A percentile compares a stretch with the other conserved stretches of the same genome.
Evolutionary conservation across 1,140 invertebrate species (phyloP).

Genomic region (Drosophila nannoptera): DNA sequence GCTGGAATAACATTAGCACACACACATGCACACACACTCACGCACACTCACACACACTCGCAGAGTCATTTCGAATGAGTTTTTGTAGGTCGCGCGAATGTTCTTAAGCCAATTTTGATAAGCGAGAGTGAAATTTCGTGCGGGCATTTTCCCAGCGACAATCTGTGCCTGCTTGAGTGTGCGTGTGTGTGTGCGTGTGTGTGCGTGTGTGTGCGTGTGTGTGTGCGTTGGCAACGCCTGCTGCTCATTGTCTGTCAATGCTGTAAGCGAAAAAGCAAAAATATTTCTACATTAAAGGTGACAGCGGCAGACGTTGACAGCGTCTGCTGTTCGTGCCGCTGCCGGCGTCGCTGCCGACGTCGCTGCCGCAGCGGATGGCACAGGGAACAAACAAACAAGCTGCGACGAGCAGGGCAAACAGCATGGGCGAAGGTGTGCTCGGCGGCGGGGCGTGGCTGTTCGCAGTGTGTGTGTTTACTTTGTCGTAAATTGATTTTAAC

Average conservation of each 20-base stretch:
- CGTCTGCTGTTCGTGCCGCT: constrained; percentile 29
- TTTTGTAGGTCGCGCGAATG: constrained; percentile 30
- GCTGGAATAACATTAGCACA: constrained; percentile 7
- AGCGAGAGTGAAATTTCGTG: constrained; percentile 21
- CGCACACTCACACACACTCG: constrained; percentile 21
- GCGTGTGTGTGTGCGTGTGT: background rate
- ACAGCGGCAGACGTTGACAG: constrained; percentile 64
- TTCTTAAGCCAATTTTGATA: constrained; percentile 73
- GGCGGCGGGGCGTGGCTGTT: constrained; percentile 29
- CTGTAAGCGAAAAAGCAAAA: constrained; percentile 30
- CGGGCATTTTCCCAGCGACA: background rate
- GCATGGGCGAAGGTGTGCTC: constrained; percentile 10
- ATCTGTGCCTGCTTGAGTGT: background rate
- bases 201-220: background rate
- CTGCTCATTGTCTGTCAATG: constrained; percentile 67
- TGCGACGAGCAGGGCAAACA: constrained; percentile 59
- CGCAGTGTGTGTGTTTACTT: constrained; percentile 74
- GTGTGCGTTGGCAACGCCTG: constrained; percentile 2
- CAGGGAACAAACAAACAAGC: constrained; percentile 72
- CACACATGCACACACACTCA: constrained; percentile 20
- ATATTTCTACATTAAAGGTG: constrained; percentile 76
- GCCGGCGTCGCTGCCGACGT: background rate
- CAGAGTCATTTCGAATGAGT: constrained; percentile 32
- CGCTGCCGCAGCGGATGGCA: constrained; percentile 21
- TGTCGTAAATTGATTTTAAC: constrained; percentile 78